Conservation (phyloP, 2,797 vertebrate species). For the Rhinogobio ventralis region DNA sequence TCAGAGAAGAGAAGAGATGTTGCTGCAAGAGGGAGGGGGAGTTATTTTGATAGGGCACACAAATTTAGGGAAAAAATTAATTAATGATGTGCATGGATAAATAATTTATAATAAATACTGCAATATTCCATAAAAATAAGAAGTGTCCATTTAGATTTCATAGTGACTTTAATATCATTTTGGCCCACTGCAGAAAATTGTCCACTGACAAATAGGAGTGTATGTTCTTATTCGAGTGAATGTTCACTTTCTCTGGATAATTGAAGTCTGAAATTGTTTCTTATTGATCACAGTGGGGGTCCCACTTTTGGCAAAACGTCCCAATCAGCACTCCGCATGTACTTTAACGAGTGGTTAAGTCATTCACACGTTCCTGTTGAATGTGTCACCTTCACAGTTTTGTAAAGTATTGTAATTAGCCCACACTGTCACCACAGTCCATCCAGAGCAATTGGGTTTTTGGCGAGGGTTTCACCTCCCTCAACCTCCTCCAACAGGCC, state of each 20-base stretch:
- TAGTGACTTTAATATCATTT: neutral
- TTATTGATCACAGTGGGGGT: neutral
- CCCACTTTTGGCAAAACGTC: slow-evolving; percentile 5
- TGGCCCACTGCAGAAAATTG: neutral
- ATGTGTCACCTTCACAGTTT: slow-evolving; percentile 67
- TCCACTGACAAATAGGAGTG: neutral
- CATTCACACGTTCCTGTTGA: slow-evolving; percentile 68
- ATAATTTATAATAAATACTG: neutral
- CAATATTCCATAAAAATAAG: neutral
- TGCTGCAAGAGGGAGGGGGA: too few species aligned
- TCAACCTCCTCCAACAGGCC: neutral
- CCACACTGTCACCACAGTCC: slow-evolving; percentile 49
- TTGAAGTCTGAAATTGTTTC: neutral
- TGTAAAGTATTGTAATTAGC: slow-evolving; percentile 58
- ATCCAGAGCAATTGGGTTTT: slow-evolving; percentile 56
- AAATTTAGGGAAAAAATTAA: neutral
- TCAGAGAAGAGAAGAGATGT: neutral
- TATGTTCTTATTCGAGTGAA: neutral
- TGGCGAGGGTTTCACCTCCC: neutral
- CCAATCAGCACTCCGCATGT: slow-evolving; percentile 14
- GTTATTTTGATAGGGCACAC: neutral
- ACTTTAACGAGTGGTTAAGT: slow-evolving; percentile 55
- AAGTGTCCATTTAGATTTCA: neutral
- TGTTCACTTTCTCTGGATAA: neutral
- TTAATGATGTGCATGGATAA: neutral